phyloP scores from a whole-genome alignment of 2,797 vertebrate species.

The Chromis chromis region DNA sequence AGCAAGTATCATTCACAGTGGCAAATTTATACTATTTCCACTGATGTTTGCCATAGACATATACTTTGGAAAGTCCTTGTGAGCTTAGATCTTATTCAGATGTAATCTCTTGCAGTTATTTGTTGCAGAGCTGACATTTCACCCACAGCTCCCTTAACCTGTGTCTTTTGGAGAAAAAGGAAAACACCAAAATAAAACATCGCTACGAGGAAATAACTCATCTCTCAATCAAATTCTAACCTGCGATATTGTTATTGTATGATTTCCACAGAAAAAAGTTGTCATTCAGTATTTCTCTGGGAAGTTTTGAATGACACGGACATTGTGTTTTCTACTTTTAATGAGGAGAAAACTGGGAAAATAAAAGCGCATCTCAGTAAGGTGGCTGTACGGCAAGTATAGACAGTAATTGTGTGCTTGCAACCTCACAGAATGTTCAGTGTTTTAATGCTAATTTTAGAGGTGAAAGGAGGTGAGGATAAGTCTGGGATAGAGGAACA shows the following conservation, averaged over 20 bases:
- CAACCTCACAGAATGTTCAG: background rate
- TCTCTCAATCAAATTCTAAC: constrained; percentile 8
- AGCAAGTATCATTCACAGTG: constrained; percentile 1
- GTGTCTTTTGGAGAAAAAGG: background rate
- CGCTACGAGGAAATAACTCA: constrained; percentile 13
- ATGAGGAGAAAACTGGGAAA: constrained; percentile 12
- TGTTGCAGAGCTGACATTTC: constrained; percentile 4
- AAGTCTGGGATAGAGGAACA: background rate
- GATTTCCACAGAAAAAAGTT: constrained; percentile 3
- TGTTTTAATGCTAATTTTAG: background rate
- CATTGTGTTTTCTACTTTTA: constrained; percentile 17
- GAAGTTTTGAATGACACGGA: constrained; percentile 22
- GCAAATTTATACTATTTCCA: background rate
- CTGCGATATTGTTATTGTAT: background rate
- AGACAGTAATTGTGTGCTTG: background rate
- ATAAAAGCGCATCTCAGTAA: background rate
- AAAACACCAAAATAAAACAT: constrained; percentile 8
- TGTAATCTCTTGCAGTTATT: constrained; percentile 13
- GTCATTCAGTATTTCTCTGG: background rate
- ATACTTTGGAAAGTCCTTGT: background rate
- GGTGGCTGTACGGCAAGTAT: background rate
- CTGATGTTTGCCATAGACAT: background rate
- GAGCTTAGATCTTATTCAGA: constrained; percentile 9
- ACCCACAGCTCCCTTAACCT: background rate
- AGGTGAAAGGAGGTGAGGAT: background rate